Base-by-base conservation (phyloP, 2,888 invertebrate genomes). In the Nineta flava region DNA sequence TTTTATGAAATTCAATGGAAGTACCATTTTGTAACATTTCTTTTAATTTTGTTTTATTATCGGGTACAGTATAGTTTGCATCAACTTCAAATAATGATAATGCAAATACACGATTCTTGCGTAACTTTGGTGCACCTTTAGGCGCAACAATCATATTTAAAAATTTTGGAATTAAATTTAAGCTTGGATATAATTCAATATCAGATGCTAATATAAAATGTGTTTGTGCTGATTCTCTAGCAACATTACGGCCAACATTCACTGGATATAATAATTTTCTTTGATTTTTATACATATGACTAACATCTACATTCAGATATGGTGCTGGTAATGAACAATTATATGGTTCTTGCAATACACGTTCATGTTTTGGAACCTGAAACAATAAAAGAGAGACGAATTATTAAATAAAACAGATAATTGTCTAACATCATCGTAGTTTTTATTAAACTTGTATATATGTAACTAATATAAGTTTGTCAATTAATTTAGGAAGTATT, bases 1-100 rank as follows among this genome's bases (percentile, higher is more conserved):
- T 85, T 63, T 92, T 90, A 66, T 94, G 93, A 67, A 94, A 94
- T 41, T 90, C 88, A 62, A 93, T 83, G 12, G 91, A 92, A 35
- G 83, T 79, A 52, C 84, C 49, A 34, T 45, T 49, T 15, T 32
- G 13, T 59, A 79, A 75, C 63, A 78, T 41, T 41, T 47, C 46
- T 54, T 63, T 62, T 46, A 68, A 70, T 59, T 81, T 77, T 7
- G 79, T 79, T 67, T 90, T 90, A 55, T 81, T 81, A 56, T 75
- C 75, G 57, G 86, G 87, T 61, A 84, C 79, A 69, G 72, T 66
- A 51, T 64, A 73, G 56, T 73, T 74, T 55, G 75, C 74, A 62
- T 81, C 82, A 52, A 93, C 84, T 71, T 93, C 93, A 65, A 93
- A 94, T 58, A 93, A 82, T 57, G 88, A 85, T 53, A 93, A 71